A percentile compares a stretch with the other conserved stretches of the same genome.
Conservation (phyloP, 1,140 invertebrate genomes). For the Diprion similis region DNA sequence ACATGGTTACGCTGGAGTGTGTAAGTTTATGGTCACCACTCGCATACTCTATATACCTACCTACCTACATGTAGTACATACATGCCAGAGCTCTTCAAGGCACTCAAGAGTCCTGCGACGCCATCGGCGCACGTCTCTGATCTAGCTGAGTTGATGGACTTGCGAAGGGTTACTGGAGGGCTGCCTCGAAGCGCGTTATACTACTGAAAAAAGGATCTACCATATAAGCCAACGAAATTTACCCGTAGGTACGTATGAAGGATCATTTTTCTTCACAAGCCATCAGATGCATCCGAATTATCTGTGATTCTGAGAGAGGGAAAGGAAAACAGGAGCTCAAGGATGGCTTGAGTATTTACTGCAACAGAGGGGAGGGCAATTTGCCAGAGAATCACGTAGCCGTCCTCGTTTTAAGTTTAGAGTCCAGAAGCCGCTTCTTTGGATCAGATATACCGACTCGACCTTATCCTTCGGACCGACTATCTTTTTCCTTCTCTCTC, state of each 20-base stretch:
- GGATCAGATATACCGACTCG: slow-evolving; percentile 3
- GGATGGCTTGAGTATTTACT: background rate
- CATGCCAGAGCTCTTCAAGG: no score
- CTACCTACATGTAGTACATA: no score
- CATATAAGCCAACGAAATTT: no score
- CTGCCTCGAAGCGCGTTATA: no score
- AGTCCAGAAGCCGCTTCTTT: slow-evolving; percentile 4
- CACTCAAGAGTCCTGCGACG: background rate
- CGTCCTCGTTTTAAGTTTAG: background rate
- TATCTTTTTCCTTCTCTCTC: no score
- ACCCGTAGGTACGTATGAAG: no score
- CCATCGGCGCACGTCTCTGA: background rate
- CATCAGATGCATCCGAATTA: background rate
- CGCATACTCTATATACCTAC: no score
- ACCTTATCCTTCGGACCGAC: background rate
- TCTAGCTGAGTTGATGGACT: background rate
- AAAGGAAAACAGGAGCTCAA: background rate
- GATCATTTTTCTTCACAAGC: no score
- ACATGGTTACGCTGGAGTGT: background rate
- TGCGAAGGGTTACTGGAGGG: no score
- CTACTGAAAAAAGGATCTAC: no score
- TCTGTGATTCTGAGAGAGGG: background rate
- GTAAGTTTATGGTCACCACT: no score
- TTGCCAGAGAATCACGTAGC: slow-evolving; percentile 11
- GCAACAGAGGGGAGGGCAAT: background rate